Base-by-base conservation (phyloP, 2,113 vertebrate genomes). In the Ascaphus truei region DNA sequence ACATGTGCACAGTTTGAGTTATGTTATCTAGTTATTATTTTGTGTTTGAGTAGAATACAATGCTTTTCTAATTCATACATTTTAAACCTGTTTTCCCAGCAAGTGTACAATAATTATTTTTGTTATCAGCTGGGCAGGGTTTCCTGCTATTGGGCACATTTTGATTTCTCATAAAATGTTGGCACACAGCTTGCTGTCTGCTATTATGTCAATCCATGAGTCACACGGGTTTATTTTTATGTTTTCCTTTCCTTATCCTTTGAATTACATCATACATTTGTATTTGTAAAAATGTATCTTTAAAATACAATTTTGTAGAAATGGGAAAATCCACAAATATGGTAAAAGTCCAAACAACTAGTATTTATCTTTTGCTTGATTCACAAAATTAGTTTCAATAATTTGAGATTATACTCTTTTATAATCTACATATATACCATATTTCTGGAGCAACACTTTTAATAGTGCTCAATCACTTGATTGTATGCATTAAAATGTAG, bases 141-240 rank as follows among this genome's bases (percentile, higher is more conserved):
- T 85, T 88, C 78, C 80, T 84, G 72, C 39, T 66, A 23, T 61
- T 72, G 66, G 3, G 69, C 45, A 62, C 16, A 58, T 75, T 79
- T 27, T 79, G 26, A 72, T 55, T 64, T 29, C 50, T 1, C 48
- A 29, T 76, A 73, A 72, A 41, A 27, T 72, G 76, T 36, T 31
- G 25, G 41, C 29, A 72, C 45, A 36, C 33, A 34, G 25, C 20
- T 43, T 15, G 30, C 37, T 51, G 34, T 63, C 23, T 50, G 7
- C 45, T 63, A 51, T 63, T 50, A 50, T 50, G 30, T 51, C 29
- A 51, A 63, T 34, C 45, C 34, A 18, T 63, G 45, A 50, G 43
- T 63, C 61, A 64, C n/a, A n/a, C 11, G 22, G 39, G 10, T 20
- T 15, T 61, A 36, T 61, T 20, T 61, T 11, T 45, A 18, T 29